phyloP scores from a whole-genome alignment of 1,140 invertebrate species.

The Acromyrmex echinatior region DNA sequence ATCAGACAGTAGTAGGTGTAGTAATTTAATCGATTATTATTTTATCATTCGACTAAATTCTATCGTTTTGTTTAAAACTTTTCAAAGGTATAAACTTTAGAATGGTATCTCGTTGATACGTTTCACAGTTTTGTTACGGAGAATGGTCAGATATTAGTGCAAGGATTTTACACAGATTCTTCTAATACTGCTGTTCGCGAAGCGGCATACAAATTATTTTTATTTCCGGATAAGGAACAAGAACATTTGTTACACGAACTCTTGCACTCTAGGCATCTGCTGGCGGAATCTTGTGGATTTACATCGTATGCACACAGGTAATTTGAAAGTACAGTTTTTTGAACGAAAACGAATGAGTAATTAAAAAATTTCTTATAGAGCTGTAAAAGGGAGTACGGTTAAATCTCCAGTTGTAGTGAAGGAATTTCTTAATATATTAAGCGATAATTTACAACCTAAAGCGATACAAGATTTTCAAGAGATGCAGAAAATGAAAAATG shows the following conservation, averaged over 20 bases:
- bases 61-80: conserved; percentile 40
- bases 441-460: conserved; percentile 89
- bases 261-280: conserved; percentile 90
- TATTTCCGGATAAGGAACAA: conserved; percentile 93
- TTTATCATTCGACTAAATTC: neutral
- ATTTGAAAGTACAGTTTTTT: conserved; percentile 35
- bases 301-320: conserved; percentile 94
- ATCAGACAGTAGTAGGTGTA: conserved; percentile 92
- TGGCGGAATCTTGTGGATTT: conserved; percentile 96
- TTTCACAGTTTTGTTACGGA: conserved; percentile 90
- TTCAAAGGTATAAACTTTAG: conserved; percentile 45
- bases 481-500: conserved; percentile 92
- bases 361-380: conserved; percentile 86
- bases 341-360: neutral
- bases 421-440: conserved; percentile 93
- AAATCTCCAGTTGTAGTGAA: conserved; percentile 92
- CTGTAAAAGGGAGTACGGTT: conserved; percentile 95
- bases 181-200: conserved; percentile 93
- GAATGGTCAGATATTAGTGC: conserved; percentile 91
- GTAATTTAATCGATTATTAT: conserved; percentile 4
- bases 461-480: conserved; percentile 91
- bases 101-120: conserved; percentile 36
- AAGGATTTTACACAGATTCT: conserved; percentile 94
- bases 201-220: conserved; percentile 95
- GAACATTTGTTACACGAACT: conserved; percentile 92